Conservation (phyloP, 2,113 vertebrate species). For the Cygnus atratus region DNA sequence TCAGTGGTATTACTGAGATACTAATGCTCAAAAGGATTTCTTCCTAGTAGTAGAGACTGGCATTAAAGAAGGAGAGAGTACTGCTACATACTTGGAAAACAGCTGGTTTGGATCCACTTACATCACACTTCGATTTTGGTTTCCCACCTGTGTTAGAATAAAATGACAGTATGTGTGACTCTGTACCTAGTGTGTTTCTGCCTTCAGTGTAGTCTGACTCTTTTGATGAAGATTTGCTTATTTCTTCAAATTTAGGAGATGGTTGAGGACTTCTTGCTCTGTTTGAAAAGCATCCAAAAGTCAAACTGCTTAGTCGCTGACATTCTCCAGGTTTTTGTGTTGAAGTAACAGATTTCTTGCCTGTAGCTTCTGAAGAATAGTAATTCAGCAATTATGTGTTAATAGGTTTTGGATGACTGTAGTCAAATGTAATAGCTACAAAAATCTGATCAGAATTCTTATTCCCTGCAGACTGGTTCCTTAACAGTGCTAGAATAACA, state of each 20-base stretch:
- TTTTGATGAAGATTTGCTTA: constrained; percentile 67
- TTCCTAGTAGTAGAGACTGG: not conserved
- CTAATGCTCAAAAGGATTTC: not conserved
- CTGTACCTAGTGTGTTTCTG: constrained; percentile 68
- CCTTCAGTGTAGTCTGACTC: constrained; percentile 50
- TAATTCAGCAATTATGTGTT: constrained; percentile 37
- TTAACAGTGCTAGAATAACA: not conserved
- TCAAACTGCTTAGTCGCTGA: constrained; percentile 90
- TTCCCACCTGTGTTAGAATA: not conserved
- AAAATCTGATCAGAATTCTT: not conserved
- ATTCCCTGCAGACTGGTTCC: not conserved
- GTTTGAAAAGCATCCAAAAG: constrained; percentile 93
- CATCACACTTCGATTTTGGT: not conserved
- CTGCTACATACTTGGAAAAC: not conserved
- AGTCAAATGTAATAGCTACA: not conserved
- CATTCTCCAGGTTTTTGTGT: constrained; percentile 82
- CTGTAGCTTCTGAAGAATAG: constrained; percentile 77
- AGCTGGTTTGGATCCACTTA: not conserved
- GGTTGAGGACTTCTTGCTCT: constrained; percentile 87
- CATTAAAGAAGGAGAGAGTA: not conserved
- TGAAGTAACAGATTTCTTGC: constrained; percentile 69
- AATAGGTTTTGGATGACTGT: not conserved
- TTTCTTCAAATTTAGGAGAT: constrained; percentile 80
- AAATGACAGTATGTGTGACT: not conserved
- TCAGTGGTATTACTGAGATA: not conserved